Percentiles rank a stretch among this genome's conserved stretches.
These are phyloP conservation scores for Lagopus muta DNA, from an alignment of 2,113 vertebrate species.

Conservation along the genomic window DNA sequence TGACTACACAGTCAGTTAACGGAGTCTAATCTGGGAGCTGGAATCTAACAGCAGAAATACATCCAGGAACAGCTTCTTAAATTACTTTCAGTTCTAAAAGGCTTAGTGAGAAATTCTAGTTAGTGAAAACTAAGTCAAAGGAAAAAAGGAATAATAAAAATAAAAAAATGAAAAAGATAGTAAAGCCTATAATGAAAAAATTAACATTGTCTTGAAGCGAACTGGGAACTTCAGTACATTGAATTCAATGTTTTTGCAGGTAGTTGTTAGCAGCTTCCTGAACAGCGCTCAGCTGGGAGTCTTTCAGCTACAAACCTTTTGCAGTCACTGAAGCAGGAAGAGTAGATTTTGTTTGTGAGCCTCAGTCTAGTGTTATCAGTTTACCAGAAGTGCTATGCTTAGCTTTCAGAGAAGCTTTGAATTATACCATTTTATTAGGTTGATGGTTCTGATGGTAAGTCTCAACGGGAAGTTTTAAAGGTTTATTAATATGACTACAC, in stretches of 20 bases:
- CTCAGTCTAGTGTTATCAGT: neutral
- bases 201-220: neutral
- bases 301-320: neutral
- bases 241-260: neutral
- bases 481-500: neutral
- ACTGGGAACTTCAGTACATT: neutral
- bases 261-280: neutral
- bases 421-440: neutral
- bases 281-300: neutral
- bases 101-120: neutral
- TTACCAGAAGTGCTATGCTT: neutral
- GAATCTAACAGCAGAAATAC: constrained; percentile 17
- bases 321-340: neutral
- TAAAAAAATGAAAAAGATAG: too few relatives aligned
- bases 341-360: constrained; percentile 1
- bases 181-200: neutral
- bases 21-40: neutral
- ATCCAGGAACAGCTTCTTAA: constrained; percentile 4
- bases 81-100: neutral
- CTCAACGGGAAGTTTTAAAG: neutral
- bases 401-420: neutral
- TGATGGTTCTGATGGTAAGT: neutral
- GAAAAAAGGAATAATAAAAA: neutral
- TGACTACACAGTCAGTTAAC: constrained; percentile 31
- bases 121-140: neutral